Base-by-base conservation (phyloP, 2,888 invertebrate species). In the Mimumesa dahlbomi region DNA sequence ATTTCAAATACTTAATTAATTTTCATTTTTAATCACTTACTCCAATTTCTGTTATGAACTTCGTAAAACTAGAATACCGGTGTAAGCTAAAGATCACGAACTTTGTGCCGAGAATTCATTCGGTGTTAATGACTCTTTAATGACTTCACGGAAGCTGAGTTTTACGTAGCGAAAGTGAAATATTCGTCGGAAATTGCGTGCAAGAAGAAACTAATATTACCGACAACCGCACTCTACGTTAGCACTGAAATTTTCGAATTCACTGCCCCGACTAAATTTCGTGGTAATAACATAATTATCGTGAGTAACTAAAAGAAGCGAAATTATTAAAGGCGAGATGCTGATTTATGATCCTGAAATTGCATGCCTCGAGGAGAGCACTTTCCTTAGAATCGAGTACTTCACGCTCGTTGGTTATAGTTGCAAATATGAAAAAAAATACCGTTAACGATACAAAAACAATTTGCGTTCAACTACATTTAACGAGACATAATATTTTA, bases 271-370 rank as follows among this genome's bases (percentile, higher is more conserved):
- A 63, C 21, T 18, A 36, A 14, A 9, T 25, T 1, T 16, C 34
- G 25, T 43, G 42, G 42, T 59, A 64, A 64, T 43, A 48, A 36
- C 25, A 50, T 18, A 66, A 71, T 67, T 71, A 67, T 56, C 69
- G 50, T 31, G 46, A 43, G 50, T 49, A 61, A 61, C 61, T 56
- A 45, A 31, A 52, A 66, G 63, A 75, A 67, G 57, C 56, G n/a
- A 36, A 21, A 34, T 45, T 45, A 45, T 49, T 53, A 18, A 42
- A 56, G 52, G 58, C 45, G 11, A 25, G 16, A 13, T 21, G 22
- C n/a, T 6, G 53, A 31, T 75, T 76, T 75, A 72, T 57, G 63
- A 53, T 71, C 56, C 59, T 61, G 59, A 75, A 75, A 75, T 65
- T 48, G 52, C 34, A 42, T 61, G 57, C 14, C 66, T 2, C 34